These are phyloP conservation scores for Drosophila truncata DNA, from an alignment of 1,140 invertebrate genomes.

Conservation along the genomic window DNA sequence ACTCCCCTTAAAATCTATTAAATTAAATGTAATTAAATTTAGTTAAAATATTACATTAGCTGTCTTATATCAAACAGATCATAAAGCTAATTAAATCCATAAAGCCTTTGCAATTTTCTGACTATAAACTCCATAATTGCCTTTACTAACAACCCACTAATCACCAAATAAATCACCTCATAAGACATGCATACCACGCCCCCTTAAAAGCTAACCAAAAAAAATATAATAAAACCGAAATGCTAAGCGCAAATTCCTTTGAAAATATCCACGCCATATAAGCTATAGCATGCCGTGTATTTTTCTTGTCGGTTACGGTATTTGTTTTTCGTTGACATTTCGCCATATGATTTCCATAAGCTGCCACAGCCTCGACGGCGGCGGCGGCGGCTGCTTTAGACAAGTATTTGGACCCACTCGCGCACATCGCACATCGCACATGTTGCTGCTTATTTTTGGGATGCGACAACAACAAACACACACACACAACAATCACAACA, in stretches of 20 bases:
- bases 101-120: background rate
- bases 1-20: too few relatives aligned
- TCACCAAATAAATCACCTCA: constrained; percentile 51
- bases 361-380: constrained; percentile 66
- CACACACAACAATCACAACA: constrained; percentile 28
- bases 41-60: background rate
- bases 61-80: background rate
- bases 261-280: constrained; percentile 41
- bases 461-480: constrained; percentile 34
- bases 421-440: constrained; percentile 44
- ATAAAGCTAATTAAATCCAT: background rate
- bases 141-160: constrained; percentile 27
- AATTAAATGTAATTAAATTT: background rate
- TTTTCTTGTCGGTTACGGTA: constrained; percentile 43
- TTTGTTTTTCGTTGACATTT: constrained; percentile 76
- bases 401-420: constrained; percentile 63
- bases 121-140: constrained; percentile 23
- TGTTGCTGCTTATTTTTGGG: constrained; percentile 80
- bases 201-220: constrained; percentile 4
- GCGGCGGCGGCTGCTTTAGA: constrained; percentile 69
- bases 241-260: constrained; percentile 34
- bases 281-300: constrained; percentile 37
- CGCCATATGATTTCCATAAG: constrained; percentile 81
- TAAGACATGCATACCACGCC: constrained; percentile 68
- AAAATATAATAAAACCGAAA: constrained; percentile 13